Conservation (phyloP, 1,140 invertebrate species). For the Drosophila lini region DNA sequence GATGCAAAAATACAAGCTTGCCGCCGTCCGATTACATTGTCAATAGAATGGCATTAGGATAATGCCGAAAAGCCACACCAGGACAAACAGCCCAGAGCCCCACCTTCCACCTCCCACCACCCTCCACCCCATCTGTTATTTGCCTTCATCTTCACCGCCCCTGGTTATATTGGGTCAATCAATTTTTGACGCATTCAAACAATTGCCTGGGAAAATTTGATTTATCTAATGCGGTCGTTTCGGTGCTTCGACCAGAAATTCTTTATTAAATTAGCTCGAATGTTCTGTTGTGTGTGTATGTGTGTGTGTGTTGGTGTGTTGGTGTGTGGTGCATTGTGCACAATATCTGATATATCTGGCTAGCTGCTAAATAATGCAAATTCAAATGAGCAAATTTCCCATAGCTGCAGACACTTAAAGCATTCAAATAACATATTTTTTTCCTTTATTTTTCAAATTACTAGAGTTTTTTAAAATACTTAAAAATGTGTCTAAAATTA, state of each 20-base stretch:
- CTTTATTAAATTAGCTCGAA: constrained; percentile 33
- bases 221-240: constrained; percentile 59
- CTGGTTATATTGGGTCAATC: constrained; percentile 59
- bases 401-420: constrained; percentile 6
- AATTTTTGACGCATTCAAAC: constrained; percentile 64
- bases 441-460: too few species aligned
- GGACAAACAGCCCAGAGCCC: constrained; percentile 6
- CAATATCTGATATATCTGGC: neutral
- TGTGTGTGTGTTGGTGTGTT: neutral
- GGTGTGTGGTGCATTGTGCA: neutral
- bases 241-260: constrained; percentile 19
- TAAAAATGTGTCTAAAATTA: neutral
- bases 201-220: constrained; percentile 49
- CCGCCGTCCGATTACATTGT: constrained; percentile 55
- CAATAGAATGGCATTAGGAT: constrained; percentile 77
- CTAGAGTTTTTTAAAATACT: neutral
- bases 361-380: constrained; percentile 9
- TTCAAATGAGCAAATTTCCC: constrained; percentile 7
- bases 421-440: neutral
- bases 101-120: neutral
- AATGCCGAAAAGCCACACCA: constrained; percentile 49
- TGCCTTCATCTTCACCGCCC: neutral
- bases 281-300: neutral
- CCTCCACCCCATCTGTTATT: neutral
- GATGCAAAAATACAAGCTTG: constrained; percentile 28